A percentile compares a stretch with the other conserved stretches of the same genome.
Evolutionary conservation across 2,113 vertebrate species (phyloP).

Genomic region (Pomatostomus ruficeps): DNA sequence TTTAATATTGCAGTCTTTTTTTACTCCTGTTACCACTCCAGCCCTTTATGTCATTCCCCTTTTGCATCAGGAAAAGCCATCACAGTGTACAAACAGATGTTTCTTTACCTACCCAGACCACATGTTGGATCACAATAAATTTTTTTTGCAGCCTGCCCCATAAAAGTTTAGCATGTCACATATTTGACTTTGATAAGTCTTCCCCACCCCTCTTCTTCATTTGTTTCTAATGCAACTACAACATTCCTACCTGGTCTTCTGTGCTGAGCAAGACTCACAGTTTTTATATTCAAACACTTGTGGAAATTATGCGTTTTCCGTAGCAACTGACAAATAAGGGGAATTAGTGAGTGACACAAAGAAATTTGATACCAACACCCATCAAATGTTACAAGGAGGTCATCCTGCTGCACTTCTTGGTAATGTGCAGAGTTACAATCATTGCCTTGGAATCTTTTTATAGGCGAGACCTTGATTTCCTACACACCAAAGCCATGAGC

Average conservation of each 20-base stretch:
- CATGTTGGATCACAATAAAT: not conserved
- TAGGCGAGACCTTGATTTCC: constrained; percentile 66
- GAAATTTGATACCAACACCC: constrained; percentile 34
- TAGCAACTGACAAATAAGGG: constrained; percentile 30
- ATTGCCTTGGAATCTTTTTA: constrained; percentile 63
- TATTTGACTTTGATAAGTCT: not conserved
- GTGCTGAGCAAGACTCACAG: not conserved
- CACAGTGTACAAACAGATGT: constrained; percentile 46
- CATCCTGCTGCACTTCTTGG: constrained; percentile 44
- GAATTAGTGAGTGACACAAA: constrained; percentile 8
- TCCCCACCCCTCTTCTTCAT: not conserved
- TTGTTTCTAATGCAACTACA: not conserved
- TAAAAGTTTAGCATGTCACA: not conserved
- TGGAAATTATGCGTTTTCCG: not conserved
- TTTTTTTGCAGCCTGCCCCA: constrained; percentile 13
- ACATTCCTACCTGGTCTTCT: not conserved
- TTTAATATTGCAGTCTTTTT: constrained; percentile 23
- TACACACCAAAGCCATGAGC: constrained; percentile 54
- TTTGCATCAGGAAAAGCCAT: constrained; percentile 48
- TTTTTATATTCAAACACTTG: not conserved
- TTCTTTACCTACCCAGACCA: not conserved
- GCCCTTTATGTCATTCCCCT: constrained; percentile 26
- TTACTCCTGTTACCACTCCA: constrained; percentile 36
- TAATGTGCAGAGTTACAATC: constrained; percentile 47
- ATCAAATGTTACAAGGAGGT: constrained; percentile 30